A percentile compares a stretch with the other conserved stretches of the same genome.
phyloP scores from a whole-genome alignment of 2,113 vertebrate genomes.

The Platysteira castanea region DNA sequence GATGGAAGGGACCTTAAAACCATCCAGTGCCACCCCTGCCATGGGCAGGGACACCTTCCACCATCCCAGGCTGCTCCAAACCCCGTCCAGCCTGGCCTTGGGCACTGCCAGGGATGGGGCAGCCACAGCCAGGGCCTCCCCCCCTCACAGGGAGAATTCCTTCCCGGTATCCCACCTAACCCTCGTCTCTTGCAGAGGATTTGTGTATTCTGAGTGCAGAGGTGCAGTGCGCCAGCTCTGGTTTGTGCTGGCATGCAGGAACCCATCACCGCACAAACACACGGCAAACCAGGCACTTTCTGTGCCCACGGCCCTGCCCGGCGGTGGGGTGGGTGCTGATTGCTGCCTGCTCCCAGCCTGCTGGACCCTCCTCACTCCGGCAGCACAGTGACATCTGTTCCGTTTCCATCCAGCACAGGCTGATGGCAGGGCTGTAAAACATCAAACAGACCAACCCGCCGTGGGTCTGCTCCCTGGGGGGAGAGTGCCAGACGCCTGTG shows the following conservation, averaged over 20 bases:
- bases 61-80: background rate
- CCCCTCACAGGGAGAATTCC: background rate
- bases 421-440: background rate
- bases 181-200: too few relatives aligned
- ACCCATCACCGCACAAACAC: background rate
- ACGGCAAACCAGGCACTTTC: fast-evolving
- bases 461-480: background rate
- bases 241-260: background rate
- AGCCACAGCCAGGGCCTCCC: background rate
- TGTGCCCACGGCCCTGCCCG: background rate
- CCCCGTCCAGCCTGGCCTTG: fast-evolving
- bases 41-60: background rate
- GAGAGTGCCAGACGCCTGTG: fast-evolving
- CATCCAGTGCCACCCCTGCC: background rate
- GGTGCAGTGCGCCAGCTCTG: background rate
- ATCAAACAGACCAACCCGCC: fast-evolving
- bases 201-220: background rate
- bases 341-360: background rate
- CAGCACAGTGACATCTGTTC: too few relatives aligned
- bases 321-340: too few relatives aligned
- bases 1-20: background rate
- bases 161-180: background rate
- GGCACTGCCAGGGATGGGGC: background rate
- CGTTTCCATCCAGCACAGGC: fast-evolving
- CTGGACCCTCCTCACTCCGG: background rate